phyloP scores from a whole-genome alignment of 2,888 invertebrate species.

The Pseudanteris insignis region DNA sequence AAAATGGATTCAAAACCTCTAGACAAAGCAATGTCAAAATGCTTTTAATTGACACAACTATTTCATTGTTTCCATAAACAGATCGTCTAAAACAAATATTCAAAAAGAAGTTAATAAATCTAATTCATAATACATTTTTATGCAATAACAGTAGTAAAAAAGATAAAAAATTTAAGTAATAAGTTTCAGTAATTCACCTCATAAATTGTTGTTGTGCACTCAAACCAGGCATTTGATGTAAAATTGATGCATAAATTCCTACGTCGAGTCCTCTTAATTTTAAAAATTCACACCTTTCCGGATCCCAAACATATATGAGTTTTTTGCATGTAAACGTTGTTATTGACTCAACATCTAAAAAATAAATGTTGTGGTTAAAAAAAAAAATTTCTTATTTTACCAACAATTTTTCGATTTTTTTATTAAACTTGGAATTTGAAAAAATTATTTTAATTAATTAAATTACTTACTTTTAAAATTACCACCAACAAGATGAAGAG shows the following conservation, averaged over 20 bases:
- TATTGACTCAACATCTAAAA: constrained; percentile 54
- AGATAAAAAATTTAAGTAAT: too few species aligned
- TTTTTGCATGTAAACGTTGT: constrained; percentile 81
- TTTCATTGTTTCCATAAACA: constrained; percentile 86
- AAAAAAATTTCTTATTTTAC: constrained; percentile 1
- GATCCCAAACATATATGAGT: constrained; percentile 83
- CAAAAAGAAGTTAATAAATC: too few species aligned
- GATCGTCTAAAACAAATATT: constrained; percentile 72
- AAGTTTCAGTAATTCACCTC: constrained; percentile 19
- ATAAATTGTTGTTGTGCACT: constrained; percentile 72
- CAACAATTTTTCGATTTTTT: constrained; percentile 1
- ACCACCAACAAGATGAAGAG: constrained; percentile 65
- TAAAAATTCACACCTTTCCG: constrained; percentile 73
- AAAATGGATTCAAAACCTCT: constrained; percentile 93
- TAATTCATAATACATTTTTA: too few species aligned
- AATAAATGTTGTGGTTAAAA: too few species aligned
- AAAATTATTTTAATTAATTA: too few species aligned
- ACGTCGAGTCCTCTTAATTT: constrained; percentile 80
- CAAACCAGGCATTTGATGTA: constrained; percentile 74
- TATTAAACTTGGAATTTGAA: too few species aligned
- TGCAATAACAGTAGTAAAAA: too few species aligned
- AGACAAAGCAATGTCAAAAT: constrained; percentile 77
- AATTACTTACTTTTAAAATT: constrained; percentile 65
- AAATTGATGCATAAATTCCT: constrained; percentile 72
- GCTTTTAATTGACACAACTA: constrained; percentile 81